A percentile compares a stretch with the other conserved stretches of the same genome.
Evolutionary conservation across 2,888 invertebrate species (phyloP).

Genomic region (Drosophila pegasa): DNA sequence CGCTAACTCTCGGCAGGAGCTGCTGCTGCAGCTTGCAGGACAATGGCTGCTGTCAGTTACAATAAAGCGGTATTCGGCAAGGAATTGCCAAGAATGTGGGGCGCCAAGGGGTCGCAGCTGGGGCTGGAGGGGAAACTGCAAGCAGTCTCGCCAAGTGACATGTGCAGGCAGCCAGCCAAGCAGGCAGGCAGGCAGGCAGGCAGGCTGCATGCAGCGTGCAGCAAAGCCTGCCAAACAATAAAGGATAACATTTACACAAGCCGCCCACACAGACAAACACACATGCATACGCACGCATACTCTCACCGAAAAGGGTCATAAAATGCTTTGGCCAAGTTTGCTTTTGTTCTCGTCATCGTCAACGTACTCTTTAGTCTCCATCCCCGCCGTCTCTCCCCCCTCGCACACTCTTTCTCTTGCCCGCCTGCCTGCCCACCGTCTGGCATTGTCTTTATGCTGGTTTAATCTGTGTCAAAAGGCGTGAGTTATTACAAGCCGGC

Average conservation of each 20-base stretch:
- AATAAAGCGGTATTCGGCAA: conserved; percentile 58
- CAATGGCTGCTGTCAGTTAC: conserved; percentile 72
- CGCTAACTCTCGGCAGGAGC: conserved; percentile 51
- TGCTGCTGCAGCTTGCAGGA: conserved; percentile 42
- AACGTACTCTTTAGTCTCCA: conserved; percentile 37
- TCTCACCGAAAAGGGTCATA: conserved; percentile 60
- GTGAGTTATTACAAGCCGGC: conserved; percentile 78
- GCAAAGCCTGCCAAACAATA: conserved; percentile 68
- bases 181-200: conserved; percentile 44
- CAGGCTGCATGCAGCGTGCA: conserved; percentile 21
- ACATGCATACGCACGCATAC: conserved; percentile 22
- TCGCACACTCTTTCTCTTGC: conserved; percentile 6
- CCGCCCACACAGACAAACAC: conserved; percentile 29
- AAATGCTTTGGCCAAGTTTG: conserved; percentile 76
- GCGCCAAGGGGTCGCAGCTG: neutral
- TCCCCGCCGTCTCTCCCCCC: conserved; percentile 10
- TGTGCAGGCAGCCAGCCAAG: conserved; percentile 53
- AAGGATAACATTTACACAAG: conserved; percentile 75
- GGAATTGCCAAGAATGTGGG: conserved; percentile 22
- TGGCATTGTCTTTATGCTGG: conserved; percentile 76
- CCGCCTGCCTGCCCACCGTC: conserved; percentile 12
- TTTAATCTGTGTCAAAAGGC: conserved; percentile 81
- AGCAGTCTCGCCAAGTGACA: conserved; percentile 62
- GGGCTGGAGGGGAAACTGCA: conserved; percentile 15
- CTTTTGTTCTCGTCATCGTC: conserved; percentile 75